Base-by-base conservation (phyloP, 1,140 invertebrate species). In the Eurosta solidaginis region DNA sequence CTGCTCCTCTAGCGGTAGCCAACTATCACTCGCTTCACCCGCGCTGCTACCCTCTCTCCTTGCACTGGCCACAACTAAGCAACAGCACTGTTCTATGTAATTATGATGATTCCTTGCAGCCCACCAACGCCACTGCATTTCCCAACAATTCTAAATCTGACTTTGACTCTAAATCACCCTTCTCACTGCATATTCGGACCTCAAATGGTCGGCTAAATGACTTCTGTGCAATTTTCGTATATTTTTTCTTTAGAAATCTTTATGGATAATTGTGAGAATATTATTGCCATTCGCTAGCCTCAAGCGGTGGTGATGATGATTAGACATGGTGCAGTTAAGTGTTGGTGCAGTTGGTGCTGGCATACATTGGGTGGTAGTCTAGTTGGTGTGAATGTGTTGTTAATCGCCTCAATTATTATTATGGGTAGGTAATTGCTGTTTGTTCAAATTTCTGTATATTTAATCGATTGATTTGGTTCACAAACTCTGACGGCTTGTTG, bases 251-350 rank as follows among this genome's bases (percentile, higher is more conserved):
- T 33, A 68, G 33, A 68, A 68, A 42, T 68, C 59, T 68, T 68
- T 68, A 68, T 68, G 29, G 59, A 68, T 68, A 68, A 68, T 68
- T 68, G 59, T 68, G 59, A 68, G 59, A 68, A 42, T 68, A 68
- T 68, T 68, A 68, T 68, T 33, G 59, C 59, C 3, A 68, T 33
- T 68, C 59, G n/a, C 59, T 40, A 33, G 33, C 59, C 29, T 12
- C 27, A 25, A 27, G 50, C 50, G 6, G 50, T 10, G 25, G 45
- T n/a, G 14, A 17, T 6, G 5, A n/a, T 17, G 5, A n/a, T n/a
- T 49, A 6, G 3, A n/a, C 10, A 7, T 20, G 9, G 5, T 54
- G 50, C 25, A 3, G 50, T 22, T 33, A 33, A 17, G 33, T 68
- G 59, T 20, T 68, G 33, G 29, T 68, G 59, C 54, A 33, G 29